These are phyloP conservation scores for Nerophis lumbriciformis DNA, from an alignment of 2,113 vertebrate species.

Conservation along the genomic window DNA sequence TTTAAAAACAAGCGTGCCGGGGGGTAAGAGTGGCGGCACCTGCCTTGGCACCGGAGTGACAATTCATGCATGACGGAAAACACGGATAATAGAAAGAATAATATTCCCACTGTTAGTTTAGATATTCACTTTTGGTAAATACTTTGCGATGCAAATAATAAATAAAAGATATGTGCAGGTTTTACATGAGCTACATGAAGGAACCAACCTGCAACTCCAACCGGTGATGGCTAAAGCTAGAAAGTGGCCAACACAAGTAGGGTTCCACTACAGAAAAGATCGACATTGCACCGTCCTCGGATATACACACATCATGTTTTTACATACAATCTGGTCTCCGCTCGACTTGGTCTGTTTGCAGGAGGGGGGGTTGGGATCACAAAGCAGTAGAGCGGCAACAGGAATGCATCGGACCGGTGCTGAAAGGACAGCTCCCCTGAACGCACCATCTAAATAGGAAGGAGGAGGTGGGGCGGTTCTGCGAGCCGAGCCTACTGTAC, in stretches of 20 bases:
- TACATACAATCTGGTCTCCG: conserved; percentile 62
- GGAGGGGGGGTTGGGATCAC: not conserved
- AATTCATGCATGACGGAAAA: conserved; percentile 90
- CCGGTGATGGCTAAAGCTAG: conserved; percentile 36
- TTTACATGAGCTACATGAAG: conserved; percentile 55
- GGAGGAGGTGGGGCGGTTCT: conserved; percentile 20
- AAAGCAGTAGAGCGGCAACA: conserved; percentile 69
- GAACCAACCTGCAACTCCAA: conserved; percentile 49
- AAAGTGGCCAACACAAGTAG: conserved; percentile 37
- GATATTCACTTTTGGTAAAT: conserved; percentile 49
- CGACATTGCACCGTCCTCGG: conserved; percentile 68
- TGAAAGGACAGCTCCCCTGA: conserved; percentile 76
- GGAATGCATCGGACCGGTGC: conserved; percentile 71
- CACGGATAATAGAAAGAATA: conserved; percentile 47
- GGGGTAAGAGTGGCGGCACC: conserved; percentile 78
- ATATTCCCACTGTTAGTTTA: conserved; percentile 47
- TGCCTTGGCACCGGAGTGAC: conserved; percentile 78
- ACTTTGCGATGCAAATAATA: conserved; percentile 32
- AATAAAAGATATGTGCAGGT: conserved; percentile 53
- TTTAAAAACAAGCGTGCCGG: conserved; percentile 90
- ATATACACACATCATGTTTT: conserved; percentile 33
- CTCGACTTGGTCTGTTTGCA: conserved; percentile 52
- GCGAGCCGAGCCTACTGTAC: conserved; percentile 69
- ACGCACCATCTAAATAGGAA: conserved; percentile 42
- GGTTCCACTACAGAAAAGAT: conserved; percentile 58